phyloP scores from a whole-genome alignment of 1,140 invertebrate species.

The Hestina assimilis region DNA sequence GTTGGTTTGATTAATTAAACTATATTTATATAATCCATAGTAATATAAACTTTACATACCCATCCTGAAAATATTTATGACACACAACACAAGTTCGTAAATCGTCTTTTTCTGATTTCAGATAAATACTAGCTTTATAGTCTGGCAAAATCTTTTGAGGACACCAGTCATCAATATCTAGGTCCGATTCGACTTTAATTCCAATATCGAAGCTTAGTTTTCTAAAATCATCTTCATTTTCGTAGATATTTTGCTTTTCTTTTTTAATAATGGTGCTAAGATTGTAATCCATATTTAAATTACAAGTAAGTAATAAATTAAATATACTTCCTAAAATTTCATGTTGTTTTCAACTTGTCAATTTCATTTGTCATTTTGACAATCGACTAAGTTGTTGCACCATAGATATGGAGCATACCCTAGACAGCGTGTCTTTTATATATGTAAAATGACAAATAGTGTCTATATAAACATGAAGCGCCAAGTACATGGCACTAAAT shows the following conservation, averaged over 20 bases:
- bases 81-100: slow-evolving; percentile 9
- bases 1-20: background rate
- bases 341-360: background rate
- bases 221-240: slow-evolving; percentile 8
- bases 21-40: no score
- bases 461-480: no score
- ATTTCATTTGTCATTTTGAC: no score
- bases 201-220: slow-evolving; percentile 1
- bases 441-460: no score
- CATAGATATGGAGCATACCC: no score
- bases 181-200: slow-evolving; percentile 3
- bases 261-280: background rate
- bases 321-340: no score
- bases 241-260: background rate
- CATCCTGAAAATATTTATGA: background rate
- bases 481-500: no score
- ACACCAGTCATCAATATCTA: background rate
- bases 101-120: slow-evolving; percentile 1
- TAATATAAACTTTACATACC: slow-evolving; percentile 6
- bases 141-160: background rate
- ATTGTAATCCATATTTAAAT: background rate
- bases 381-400: no score
- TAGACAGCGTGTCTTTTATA: no score
- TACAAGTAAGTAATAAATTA: background rate
- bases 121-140: background rate